Evolutionary conservation across 2,888 invertebrate species (phyloP), one percentile per base, ranked within the genome.

Genomic region (Macropis europaea): DNA sequence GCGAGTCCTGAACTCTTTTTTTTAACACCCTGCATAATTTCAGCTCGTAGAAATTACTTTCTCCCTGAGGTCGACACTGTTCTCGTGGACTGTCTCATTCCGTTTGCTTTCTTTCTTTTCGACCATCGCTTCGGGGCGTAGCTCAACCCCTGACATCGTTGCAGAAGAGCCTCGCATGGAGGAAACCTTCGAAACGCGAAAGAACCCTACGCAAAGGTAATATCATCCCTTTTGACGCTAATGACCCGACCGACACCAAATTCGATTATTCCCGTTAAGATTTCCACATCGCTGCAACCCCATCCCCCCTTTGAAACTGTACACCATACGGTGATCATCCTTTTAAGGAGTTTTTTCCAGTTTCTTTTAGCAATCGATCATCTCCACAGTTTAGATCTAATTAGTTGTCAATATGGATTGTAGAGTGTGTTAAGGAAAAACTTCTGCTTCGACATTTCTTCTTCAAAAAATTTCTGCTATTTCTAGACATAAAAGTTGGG

Each of bases 231-330:
- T 53, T 53, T 61, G 66, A 54, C 59, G 59, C 47, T 43, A 62
- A 62, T 69, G 54, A 76, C 59, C 70, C 38, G 42, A 6, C 43
- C 9, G 61, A 52, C 17, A 53, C 57, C 50, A 75, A 75, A 75
- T 54, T 71, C 76, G 71, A 76, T 75, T 76, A 76, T 63, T 57
- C 26, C n/a, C 54, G 63, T 57, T 36, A 59, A 71, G 71, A 71
- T 75, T 75, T 76, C 54, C 43, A 32, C 26, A 2, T 19, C 40
- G 30, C 26, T 30, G 47, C n/a, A 52, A 34, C 52, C 9, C 19
- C 26, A 22, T 3, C 13, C 38, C 15, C 28, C 28, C 3, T 7
- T 24, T 47, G 73, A 64, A 63, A 73, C 61, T 64, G 36, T 56
- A 73, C 42, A 64, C 63, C 63, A 1, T 19, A 17, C 17, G 52